Conservation (phyloP, 2,797 vertebrate genomes). For the Typhlichthys subterraneus region DNA sequence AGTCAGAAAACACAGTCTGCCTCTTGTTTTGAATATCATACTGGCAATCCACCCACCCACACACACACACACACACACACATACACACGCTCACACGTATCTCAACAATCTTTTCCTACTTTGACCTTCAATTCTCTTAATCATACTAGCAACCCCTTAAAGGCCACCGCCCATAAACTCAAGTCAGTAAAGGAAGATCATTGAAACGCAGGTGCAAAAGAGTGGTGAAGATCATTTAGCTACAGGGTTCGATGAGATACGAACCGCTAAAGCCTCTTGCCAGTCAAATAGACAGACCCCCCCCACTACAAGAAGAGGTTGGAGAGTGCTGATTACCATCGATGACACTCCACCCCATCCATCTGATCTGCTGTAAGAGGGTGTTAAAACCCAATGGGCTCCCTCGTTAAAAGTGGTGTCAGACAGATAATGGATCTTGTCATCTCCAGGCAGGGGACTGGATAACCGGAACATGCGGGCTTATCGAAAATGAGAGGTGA, state of each 20-base stretch:
- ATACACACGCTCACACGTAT: neutral
- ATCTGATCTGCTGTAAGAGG: constrained; percentile 67
- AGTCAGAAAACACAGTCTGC: constrained; percentile 21
- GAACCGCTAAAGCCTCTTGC: constrained; percentile 35
- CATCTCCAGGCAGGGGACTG: too few species aligned
- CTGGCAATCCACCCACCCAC: neutral
- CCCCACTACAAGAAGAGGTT: constrained; percentile 45
- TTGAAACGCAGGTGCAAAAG: constrained; percentile 26
- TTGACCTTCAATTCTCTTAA: constrained; percentile 20
- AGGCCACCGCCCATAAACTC: constrained; percentile 18
- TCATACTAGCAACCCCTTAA: constrained; percentile 2
- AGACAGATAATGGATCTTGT: too few species aligned
- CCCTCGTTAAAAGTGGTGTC: constrained; percentile 46
- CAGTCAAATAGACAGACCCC: constrained; percentile 41
- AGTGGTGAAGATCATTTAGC: constrained; percentile 45
- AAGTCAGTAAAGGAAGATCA: constrained; percentile 13
- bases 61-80: too few species aligned
- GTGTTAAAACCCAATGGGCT: constrained; percentile 62
- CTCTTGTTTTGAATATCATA: constrained; percentile 2
- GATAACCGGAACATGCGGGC: too few species aligned
- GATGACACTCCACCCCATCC: constrained; percentile 59
- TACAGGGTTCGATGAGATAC: constrained; percentile 35
- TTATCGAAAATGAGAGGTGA: too few species aligned
- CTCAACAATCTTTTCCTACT: neutral
- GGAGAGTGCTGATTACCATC: constrained; percentile 65